Conservation (phyloP, 2,888 invertebrate species). For the Ecdyonurus torrentis region DNA sequence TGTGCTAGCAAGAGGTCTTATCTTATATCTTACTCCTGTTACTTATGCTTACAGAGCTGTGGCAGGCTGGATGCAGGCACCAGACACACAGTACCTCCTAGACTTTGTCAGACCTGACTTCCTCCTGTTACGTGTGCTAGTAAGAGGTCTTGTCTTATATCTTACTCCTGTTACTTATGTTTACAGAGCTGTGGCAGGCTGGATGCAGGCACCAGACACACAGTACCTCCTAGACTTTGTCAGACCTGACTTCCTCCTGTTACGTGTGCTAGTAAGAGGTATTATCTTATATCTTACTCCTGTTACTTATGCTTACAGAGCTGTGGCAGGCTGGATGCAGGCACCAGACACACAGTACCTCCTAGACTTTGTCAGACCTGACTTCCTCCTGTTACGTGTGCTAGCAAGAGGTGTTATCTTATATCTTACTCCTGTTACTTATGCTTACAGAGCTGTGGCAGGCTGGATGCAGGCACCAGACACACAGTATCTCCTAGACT, state of each 20-base stretch:
- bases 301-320: no score
- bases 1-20: conserved; percentile 61
- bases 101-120: conserved; percentile 88
- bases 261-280: conserved; percentile 62
- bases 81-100: conserved; percentile 73
- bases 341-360: conserved; percentile 81
- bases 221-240: conserved; percentile 82
- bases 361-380: conserved; percentile 80
- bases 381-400: conserved; percentile 68
- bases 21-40: no score
- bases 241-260: conserved; percentile 73
- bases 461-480: conserved; percentile 81
- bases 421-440: no score
- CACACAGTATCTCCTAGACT: conserved; percentile 79
- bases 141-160: conserved; percentile 70
- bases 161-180: no score
- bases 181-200: conserved; percentile 65
- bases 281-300: conserved; percentile 78
- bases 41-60: conserved; percentile 49
- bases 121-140: conserved; percentile 61
- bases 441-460: conserved; percentile 54
- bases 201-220: conserved; percentile 81
- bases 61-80: conserved; percentile 80
- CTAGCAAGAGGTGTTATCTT: conserved; percentile 68
- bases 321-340: conserved; percentile 79